Base-by-base conservation (phyloP, 2,888 invertebrate genomes). In the Drosophila putrida region DNA sequence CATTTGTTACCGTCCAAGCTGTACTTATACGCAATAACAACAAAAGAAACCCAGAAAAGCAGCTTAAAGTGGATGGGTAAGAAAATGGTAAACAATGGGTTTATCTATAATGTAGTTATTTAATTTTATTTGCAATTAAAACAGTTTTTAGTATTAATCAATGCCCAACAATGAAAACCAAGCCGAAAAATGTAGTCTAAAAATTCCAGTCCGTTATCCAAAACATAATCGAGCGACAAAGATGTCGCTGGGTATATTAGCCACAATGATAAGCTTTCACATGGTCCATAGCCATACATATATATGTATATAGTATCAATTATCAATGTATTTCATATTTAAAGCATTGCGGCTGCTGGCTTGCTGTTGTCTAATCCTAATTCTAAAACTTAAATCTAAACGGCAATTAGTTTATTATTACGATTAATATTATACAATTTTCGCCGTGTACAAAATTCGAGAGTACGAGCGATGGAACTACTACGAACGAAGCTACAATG, bases 161-260 rank as follows among this genome's bases (percentile, higher is more conserved):
- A 83, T 78, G 82, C 76, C 87, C 79, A 82, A 82, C 82, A 82
- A 87, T 84, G 47, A 71, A 70, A 84, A 83, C 82, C 76, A 76
- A 81, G 84, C 84, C 71, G 53, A 60, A 51, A 71, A 69, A 73
- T 63, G 47, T 60, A 64, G 36, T 62, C 65, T 73, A 73, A 59
- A 64, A 65, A 60, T 50, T 69, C 57, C 74, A 74, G 77, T 80
- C 51, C 62, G 58, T 43, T 63, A 72, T 41, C 13, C 36, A 49
- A 47, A 49, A 39, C 39, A 43, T 50, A 39, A 20, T 33, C 31
- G n/a, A 20, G 28, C 43, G 35, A 44, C 10, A 41, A 47, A 10
- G 25, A 38, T 35, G 27, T 44, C 55, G 63, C 69, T 72, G 72
- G 61, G 47, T 54, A 36, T 33, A 39, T 64, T 51, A 38, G 77